Evolutionary conservation across 2,113 vertebrate species (phyloP), one percentile per base, ranked within the genome.

Genomic region (Polypterus bichir): DNA sequence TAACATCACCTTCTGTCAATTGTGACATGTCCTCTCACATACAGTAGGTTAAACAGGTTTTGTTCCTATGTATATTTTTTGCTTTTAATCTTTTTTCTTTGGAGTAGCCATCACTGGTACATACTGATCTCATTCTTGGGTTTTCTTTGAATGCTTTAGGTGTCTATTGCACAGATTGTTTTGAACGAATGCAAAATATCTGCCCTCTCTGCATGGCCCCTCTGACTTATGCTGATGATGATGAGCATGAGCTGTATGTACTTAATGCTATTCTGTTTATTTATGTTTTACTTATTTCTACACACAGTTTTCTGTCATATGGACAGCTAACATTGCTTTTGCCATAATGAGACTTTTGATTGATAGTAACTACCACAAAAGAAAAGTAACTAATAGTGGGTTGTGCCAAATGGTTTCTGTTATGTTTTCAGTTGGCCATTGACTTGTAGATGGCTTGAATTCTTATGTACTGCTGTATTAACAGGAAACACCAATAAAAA

Each of bases 161-260:
- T 7, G 9, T 80, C 46, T 89, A 83, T 67, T 95, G 92, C 71
- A 61, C n/a, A 0, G 59, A 65, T 1, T 93, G 92, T 69, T 87
- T 81, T 70, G 46, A 7, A 27, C 65, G 74, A 60, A 66, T 92
- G 75, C 62, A 66, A 49, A 77, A 80, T 62, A 59, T 11, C 45
- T 94, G 91, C 65, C 69, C 74, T 0, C 1, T 89, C 45, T 91
- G 89, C 9, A 79, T 72, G 2, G 64, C 76, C 2, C 83, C 87
- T 3, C 70, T 84, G 62, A 79, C 74, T 62, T 72, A 44, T 57
- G 66, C 56, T 4, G 79, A 74, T 2, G 27, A 67, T 0, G 59
- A 71, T 10, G 86, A 92, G 1, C 77, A 85, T 60, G 89, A 94
- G 72, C 69, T 81, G 92, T 92, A 76, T 86, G 90, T 82, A 47